Evolutionary conservation across 2,113 vertebrate genomes (phyloP).

Genomic region (Aix galericulata): DNA sequence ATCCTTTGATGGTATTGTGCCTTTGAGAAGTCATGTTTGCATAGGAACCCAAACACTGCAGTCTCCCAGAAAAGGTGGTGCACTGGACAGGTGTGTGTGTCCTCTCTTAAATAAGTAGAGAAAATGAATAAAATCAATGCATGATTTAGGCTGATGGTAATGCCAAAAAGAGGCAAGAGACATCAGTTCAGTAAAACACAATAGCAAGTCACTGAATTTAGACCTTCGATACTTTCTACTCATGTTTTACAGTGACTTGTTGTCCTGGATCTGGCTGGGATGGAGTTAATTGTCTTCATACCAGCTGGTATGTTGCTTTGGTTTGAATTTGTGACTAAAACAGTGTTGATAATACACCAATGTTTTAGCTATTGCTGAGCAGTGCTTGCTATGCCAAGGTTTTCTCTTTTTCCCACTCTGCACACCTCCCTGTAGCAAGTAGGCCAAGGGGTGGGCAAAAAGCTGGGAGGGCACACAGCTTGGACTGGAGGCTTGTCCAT

Average conservation of each 20-base stretch:
- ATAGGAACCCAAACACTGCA: not conserved
- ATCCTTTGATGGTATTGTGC: not conserved
- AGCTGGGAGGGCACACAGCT: not conserved
- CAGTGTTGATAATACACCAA: not conserved
- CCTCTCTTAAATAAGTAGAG: not conserved
- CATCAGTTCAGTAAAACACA: not conserved
- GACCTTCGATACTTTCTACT: not conserved
- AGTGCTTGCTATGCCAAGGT: not conserved
- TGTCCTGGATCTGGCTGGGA: not conserved
- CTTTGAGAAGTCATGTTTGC: not conserved
- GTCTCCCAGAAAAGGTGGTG: not conserved
- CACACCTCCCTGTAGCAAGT: fast-evolving
- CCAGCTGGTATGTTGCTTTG: not conserved
- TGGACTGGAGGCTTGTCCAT: not conserved
- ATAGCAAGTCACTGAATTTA: not conserved
- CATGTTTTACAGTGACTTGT: not conserved
- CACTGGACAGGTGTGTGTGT: fast-evolving
- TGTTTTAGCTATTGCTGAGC: not conserved
- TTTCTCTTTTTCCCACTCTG: not conserved
- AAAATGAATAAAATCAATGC: not conserved
- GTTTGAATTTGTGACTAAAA: not conserved
- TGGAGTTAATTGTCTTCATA: not conserved
- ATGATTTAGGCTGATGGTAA: not conserved
- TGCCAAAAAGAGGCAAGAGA: not conserved
- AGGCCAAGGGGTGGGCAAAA: not conserved